These are phyloP conservation scores for Lasioglossum vierecki DNA, from an alignment of 2,888 invertebrate species.

Conservation along the genomic window DNA sequence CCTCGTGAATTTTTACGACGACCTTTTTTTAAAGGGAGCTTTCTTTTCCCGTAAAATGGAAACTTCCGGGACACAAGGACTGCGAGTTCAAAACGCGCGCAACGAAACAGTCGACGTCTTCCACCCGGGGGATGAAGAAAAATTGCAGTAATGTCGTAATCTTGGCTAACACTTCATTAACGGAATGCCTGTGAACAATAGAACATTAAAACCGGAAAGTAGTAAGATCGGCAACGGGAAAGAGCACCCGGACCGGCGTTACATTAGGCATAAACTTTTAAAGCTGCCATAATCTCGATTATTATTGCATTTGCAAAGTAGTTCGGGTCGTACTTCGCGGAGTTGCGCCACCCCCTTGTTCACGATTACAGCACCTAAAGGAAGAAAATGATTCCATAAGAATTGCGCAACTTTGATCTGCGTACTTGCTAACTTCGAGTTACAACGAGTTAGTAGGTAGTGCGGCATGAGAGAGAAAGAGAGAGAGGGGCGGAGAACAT, in stretches of 20 bases:
- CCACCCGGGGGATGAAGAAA: conserved; percentile 26
- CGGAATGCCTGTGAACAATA: conserved; percentile 21
- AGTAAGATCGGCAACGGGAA: background rate
- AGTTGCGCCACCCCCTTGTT: background rate
- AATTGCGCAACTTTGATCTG: conserved; percentile 4
- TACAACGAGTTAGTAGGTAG: background rate
- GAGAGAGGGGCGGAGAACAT: background rate
- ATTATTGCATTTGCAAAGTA: conserved; percentile 42
- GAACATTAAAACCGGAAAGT: conserved; percentile 16
- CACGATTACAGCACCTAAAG: background rate
- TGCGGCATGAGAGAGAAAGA: background rate
- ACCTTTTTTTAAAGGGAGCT: conserved; percentile 3
- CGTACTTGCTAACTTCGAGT: background rate
- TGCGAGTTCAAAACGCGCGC: conserved; percentile 7
- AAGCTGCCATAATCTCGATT: conserved; percentile 51
- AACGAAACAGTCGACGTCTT: conserved; percentile 7
- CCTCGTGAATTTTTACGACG: conserved; percentile 47
- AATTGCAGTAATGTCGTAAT: conserved; percentile 34
- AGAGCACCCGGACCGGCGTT: background rate
- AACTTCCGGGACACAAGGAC: background rate
- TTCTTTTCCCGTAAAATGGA: background rate
- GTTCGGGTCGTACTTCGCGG: background rate
- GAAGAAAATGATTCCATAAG: background rate
- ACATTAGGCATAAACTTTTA: conserved; percentile 41
- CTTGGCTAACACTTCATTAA: conserved; percentile 29